Conservation (phyloP, 2,797 vertebrate species). For the Scleropages formosus region DNA sequence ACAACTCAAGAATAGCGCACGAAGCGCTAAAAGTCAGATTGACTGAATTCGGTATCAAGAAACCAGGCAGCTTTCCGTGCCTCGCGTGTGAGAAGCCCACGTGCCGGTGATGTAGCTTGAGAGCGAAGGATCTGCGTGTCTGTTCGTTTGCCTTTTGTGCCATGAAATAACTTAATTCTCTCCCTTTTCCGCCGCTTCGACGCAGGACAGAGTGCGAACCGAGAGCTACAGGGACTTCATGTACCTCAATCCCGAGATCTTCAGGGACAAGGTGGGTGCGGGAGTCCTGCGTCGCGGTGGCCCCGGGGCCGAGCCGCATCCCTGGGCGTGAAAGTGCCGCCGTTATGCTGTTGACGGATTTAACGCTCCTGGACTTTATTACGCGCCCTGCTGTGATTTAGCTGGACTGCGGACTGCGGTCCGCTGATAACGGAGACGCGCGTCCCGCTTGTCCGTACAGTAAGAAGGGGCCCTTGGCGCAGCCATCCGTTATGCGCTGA, state of each 20-base stretch:
- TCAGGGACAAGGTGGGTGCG: conserved; percentile 88
- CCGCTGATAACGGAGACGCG: conserved; percentile 72
- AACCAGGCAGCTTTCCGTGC: neutral
- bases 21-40: neutral
- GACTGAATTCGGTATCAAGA: neutral
- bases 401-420: conserved; percentile 62
- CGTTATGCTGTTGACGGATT: conserved; percentile 58
- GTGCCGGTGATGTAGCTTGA: too few species aligned
- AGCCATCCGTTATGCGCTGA: conserved; percentile 75
- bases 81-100: neutral
- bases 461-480: conserved; percentile 54
- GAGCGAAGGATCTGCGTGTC: neutral
- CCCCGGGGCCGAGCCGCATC: conserved; percentile 23
- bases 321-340: conserved; percentile 21
- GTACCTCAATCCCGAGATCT: conserved; percentile 83
- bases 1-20: too few species aligned
- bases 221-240: conserved; percentile 93
- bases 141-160: neutral
- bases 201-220: conserved; percentile 89
- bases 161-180: neutral
- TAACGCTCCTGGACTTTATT: conserved; percentile 63
- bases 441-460: conserved; percentile 57
- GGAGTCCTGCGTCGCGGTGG: neutral
- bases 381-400: conserved; percentile 53
- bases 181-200: neutral